phyloP scores from a whole-genome alignment of 1,140 invertebrate species.

The Drosophila sturtevanti region DNA sequence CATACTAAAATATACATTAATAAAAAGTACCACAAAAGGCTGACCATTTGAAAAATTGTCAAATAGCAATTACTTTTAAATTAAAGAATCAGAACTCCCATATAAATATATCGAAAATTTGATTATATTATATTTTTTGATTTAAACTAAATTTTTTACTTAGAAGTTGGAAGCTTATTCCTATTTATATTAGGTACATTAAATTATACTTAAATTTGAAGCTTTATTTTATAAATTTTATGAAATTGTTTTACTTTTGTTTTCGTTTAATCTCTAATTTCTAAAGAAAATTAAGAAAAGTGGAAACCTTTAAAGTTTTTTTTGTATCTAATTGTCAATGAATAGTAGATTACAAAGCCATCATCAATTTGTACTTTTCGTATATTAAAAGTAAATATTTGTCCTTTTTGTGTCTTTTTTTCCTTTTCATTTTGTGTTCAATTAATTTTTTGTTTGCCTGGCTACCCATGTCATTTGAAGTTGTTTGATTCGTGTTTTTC shows the following conservation, averaged over 20 bases:
- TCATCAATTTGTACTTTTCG: too few species aligned
- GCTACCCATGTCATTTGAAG: not conserved
- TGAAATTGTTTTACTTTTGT: too few species aligned
- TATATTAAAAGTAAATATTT: slow-evolving; percentile 9
- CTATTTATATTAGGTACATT: too few species aligned
- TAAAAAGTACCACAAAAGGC: slow-evolving; percentile 30
- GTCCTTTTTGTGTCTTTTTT: slow-evolving; percentile 12
- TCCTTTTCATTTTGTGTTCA: not conserved
- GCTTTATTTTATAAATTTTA: too few species aligned
- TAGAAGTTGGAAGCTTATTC: too few species aligned
- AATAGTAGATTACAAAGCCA: too few species aligned
- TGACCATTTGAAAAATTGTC: slow-evolving; percentile 29
- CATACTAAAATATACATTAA: not conserved
- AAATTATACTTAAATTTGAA: too few species aligned
- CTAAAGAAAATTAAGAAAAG: not conserved
- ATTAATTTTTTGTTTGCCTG: not conserved
- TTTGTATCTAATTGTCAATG: too few species aligned
- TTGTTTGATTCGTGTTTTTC: not conserved
- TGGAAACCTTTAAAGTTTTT: too few species aligned
- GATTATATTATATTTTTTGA: not conserved
- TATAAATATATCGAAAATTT: not conserved
- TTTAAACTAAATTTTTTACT: too few species aligned
- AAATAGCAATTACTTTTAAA: slow-evolving; percentile 56
- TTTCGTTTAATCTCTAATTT: not conserved
- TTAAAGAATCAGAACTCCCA: slow-evolving; percentile 47